Conservation (phyloP, 23 tunicate genomes). For the Oikopleura albicans region DNA sequence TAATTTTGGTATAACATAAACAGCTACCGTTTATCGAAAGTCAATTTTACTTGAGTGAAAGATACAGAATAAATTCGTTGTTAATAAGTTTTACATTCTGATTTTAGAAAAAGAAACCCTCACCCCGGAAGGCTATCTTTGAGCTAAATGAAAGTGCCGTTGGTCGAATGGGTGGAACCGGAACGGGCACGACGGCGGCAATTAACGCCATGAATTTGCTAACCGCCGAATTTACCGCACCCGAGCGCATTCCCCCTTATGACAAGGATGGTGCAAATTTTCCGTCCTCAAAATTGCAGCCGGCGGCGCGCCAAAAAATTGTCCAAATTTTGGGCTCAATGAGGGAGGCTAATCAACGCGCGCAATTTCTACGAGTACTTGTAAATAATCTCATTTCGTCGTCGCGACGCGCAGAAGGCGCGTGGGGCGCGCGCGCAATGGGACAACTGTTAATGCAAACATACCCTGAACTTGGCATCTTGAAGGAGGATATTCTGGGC, state of each 20-base stretch:
- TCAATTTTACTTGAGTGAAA: too few relatives aligned
- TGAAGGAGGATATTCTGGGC: slow-evolving; percentile 2
- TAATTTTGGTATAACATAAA: too few relatives aligned
- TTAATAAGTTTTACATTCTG: too few relatives aligned
- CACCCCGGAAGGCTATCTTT: too few relatives aligned
- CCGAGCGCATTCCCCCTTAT: background rate
- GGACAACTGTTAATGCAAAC: background rate
- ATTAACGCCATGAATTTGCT: background rate
- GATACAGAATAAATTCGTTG: too few relatives aligned
- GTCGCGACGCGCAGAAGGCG: background rate
- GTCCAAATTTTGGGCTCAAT: background rate
- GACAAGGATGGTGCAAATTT: background rate
- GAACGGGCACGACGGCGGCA: background rate
- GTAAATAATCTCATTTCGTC: background rate
- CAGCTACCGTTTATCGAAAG: too few relatives aligned
- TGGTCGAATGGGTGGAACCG: background rate
- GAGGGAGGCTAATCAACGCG: background rate
- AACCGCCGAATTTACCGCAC: background rate
- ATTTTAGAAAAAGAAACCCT: too few relatives aligned
- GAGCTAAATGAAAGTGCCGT: background rate
- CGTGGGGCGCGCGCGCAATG: background rate
- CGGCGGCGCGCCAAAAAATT: background rate
- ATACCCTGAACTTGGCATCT: background rate
- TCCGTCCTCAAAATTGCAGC: background rate
- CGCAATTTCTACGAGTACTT: background rate